Evolutionary conservation across 2,113 vertebrate species (phyloP).

Genomic region (Himantopus leucocephalus): DNA sequence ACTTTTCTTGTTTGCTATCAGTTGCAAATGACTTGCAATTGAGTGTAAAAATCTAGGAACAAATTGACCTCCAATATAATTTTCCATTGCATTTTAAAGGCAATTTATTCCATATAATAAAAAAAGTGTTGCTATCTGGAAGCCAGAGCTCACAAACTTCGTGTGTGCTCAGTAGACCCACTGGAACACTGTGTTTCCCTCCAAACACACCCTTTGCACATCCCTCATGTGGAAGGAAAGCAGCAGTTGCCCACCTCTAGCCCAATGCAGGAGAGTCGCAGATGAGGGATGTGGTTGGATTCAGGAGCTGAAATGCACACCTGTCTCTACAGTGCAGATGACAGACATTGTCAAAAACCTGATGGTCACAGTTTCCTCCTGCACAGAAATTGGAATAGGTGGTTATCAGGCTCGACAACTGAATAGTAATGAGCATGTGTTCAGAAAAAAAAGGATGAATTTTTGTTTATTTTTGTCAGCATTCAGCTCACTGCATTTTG

Average conservation of each 20-base stretch:
- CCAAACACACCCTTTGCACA: background rate
- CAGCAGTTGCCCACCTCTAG: background rate
- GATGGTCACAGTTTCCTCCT: background rate
- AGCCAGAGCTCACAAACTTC: background rate
- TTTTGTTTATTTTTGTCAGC: background rate
- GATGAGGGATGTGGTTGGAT: accelerated
- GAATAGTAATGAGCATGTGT: background rate
- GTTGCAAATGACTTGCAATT: background rate
- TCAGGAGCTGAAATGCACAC: background rate
- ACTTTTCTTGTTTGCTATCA: background rate
- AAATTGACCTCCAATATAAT: background rate
- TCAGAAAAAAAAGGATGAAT: background rate
- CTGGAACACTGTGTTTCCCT: background rate
- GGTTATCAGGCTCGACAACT: background rate
- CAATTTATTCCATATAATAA: background rate
- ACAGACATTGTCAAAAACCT: background rate
- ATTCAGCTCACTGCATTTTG: background rate
- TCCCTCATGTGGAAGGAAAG: background rate
- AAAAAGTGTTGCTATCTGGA: background rate
- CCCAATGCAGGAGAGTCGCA: background rate
- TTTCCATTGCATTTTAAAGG: background rate
- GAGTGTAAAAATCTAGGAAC: background rate
- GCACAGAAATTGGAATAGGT: background rate
- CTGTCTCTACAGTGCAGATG: background rate
- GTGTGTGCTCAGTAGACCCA: background rate